Conservation (phyloP, 2,888 invertebrate species). For the Meganola albula region DNA sequence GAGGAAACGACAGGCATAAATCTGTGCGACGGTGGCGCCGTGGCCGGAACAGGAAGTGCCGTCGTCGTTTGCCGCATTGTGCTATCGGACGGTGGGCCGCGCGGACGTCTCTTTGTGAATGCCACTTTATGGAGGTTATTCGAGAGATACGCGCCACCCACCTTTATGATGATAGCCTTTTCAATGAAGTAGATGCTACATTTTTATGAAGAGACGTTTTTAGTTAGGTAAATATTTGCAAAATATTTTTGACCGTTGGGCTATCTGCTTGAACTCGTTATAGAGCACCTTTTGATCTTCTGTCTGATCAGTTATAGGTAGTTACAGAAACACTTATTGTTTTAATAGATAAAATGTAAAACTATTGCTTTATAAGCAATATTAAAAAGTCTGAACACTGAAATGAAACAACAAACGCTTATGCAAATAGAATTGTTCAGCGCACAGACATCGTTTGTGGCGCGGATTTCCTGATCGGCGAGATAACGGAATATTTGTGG, state of each 20-base stretch:
- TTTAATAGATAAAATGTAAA: too few relatives aligned
- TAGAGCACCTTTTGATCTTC: too few relatives aligned
- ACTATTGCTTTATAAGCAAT: too few relatives aligned
- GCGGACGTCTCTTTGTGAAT: constrained; percentile 69
- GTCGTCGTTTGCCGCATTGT: constrained; percentile 78
- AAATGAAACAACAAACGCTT: constrained; percentile 47
- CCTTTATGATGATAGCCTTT: constrained; percentile 54
- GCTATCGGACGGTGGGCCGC: constrained; percentile 69
- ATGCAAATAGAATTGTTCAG: constrained; percentile 55
- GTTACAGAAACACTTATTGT: too few relatives aligned
- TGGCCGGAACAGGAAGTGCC: constrained; percentile 74
- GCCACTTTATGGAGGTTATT: constrained; percentile 64
- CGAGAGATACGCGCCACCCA: constrained; percentile 57
- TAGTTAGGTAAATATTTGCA: too few relatives aligned
- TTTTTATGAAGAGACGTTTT: too few relatives aligned
- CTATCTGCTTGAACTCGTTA: too few relatives aligned
- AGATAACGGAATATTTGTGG: constrained; percentile 54
- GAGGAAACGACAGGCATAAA: constrained; percentile 75
- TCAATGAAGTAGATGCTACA: constrained; percentile 25
- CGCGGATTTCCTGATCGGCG: constrained; percentile 40
- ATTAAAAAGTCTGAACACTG: too few relatives aligned
- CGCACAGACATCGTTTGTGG: constrained; percentile 32
- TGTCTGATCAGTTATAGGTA: too few relatives aligned
- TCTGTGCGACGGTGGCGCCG: constrained; percentile 71
- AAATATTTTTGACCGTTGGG: too few relatives aligned